Base-by-base conservation (phyloP, 53 echinoderm and acorn worm species). In the Zoroaster sp. region DNA sequence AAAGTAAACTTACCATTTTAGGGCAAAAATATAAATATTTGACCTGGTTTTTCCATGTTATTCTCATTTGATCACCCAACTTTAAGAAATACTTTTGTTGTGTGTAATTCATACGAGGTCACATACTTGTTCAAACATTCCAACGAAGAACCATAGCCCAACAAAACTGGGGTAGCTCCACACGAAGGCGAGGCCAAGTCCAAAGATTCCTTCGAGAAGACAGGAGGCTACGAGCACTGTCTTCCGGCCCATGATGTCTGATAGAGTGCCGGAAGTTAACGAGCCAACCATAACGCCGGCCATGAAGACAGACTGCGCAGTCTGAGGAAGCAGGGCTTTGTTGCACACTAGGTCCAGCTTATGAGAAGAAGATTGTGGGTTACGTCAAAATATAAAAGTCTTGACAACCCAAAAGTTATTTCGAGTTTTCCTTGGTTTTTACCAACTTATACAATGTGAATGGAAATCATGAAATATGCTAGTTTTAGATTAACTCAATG, bases 81-180 rank as follows among this genome's bases (percentile, higher is more conserved):
- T n/a, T n/a, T n/a, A n/a, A n/a, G n/a, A n/a, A n/a, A n/a, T n/a
- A n/a, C n/a, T n/a, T n/a, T n/a, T n/a, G n/a, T n/a, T n/a, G n/a
- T n/a, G n/a, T n/a, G n/a, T 39, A 20, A 3, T 46, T 39, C 14
- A 75, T 18, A 45, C 6, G 10, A 9, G n/a, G 5, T 10, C 2
- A 45, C 92, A 78, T 45, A 96, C 96, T 81, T 92, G 93, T 80
- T 96, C 96, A 68, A 94, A 94, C 88, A 92, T 88, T 3, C 94
- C 94, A 11, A 96, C 92, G 32, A 94, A 85, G 68, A 96, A 96
- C 96, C 96, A 96, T 15, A 90, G 35, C 4, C 66, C 77, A 32
- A 91, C 94, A 74, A 96, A 96, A 3, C 88, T 77, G 13, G 80
- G 36, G 71, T 94, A 96, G 66, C 87, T 88, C 71, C 82, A 74